phyloP scores from a whole-genome alignment of 2,888 invertebrate genomes.

The Cephus spinipes region DNA sequence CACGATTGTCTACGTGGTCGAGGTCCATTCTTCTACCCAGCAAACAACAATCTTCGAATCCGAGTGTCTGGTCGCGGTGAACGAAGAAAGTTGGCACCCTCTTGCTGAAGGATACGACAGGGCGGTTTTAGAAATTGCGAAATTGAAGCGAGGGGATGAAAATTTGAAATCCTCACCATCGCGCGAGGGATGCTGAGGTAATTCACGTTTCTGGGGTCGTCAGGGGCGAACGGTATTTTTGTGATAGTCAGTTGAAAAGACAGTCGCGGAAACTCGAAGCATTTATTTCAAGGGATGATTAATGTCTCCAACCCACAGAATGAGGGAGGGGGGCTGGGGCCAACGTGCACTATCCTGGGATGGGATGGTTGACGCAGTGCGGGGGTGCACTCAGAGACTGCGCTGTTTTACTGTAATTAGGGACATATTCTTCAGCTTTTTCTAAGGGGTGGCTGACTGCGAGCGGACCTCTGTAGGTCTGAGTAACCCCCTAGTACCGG shows the following conservation, averaged over 20 bases:
- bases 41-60: background rate
- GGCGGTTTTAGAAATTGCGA: background rate
- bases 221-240: background rate
- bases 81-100: background rate
- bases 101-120: background rate
- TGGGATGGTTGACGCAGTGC: conserved; percentile 50
- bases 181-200: background rate
- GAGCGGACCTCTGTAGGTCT: background rate
- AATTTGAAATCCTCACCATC: no score
- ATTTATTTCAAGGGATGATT: conserved; percentile 52
- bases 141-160: no score
- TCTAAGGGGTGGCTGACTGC: conserved; percentile 28
- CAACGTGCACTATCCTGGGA: conserved; percentile 28
- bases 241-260: background rate
- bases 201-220: background rate
- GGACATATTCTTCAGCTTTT: conserved; percentile 58
- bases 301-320: conserved; percentile 38
- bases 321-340: conserved; percentile 14
- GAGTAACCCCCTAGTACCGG: conserved; percentile 9
- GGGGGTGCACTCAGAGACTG: conserved; percentile 48
- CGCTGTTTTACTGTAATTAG: conserved; percentile 61
- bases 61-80: background rate
- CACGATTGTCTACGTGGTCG: background rate
- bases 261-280: conserved; percentile 38
- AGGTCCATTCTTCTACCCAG: background rate